phyloP scores from a whole-genome alignment of 2,888 invertebrate genomes.

The Dicranocentrus wangi region DNA sequence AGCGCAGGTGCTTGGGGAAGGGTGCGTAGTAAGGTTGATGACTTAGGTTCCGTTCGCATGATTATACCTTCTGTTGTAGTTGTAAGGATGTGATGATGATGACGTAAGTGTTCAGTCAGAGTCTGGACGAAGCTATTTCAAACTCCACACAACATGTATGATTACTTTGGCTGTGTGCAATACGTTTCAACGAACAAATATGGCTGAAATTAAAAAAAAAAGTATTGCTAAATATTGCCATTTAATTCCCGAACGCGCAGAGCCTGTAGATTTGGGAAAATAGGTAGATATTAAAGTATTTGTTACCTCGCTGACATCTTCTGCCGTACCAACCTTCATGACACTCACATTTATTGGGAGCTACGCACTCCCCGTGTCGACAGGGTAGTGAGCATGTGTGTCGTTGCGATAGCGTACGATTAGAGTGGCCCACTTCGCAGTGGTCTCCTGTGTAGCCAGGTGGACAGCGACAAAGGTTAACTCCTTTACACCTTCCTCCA shows the following conservation, averaged over 20 bases:
- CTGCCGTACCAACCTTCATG: conserved; percentile 89
- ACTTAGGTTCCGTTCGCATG: too few species aligned
- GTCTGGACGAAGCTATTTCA: too few species aligned
- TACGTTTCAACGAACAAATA: conserved; percentile 50
- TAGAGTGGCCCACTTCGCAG: conserved; percentile 85
- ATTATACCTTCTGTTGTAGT: too few species aligned
- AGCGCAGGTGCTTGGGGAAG: too few species aligned
- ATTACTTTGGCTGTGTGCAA: too few species aligned
- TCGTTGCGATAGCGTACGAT: conserved; percentile 79
- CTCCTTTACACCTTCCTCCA: conserved; percentile 91
- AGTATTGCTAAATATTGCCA: not conserved
- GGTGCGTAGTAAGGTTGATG: too few species aligned
- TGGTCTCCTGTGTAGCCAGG: conserved; percentile 89
- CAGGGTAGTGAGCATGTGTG: conserved; percentile 85
- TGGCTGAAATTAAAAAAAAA: conserved; percentile 42
- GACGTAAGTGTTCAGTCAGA: too few species aligned
- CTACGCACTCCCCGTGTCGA: conserved; percentile 84
- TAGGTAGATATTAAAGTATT: not conserved
- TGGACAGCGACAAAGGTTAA: conserved; percentile 83
- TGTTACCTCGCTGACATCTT: conserved; percentile 85
- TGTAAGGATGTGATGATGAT: too few species aligned
- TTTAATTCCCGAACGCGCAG: too few species aligned
- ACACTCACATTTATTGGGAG: conserved; percentile 83
- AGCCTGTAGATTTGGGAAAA: too few species aligned
- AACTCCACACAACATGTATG: too few species aligned